These are phyloP conservation scores for Argya squamiceps DNA, from an alignment of 2,797 vertebrate genomes.

Conservation along the genomic window DNA sequence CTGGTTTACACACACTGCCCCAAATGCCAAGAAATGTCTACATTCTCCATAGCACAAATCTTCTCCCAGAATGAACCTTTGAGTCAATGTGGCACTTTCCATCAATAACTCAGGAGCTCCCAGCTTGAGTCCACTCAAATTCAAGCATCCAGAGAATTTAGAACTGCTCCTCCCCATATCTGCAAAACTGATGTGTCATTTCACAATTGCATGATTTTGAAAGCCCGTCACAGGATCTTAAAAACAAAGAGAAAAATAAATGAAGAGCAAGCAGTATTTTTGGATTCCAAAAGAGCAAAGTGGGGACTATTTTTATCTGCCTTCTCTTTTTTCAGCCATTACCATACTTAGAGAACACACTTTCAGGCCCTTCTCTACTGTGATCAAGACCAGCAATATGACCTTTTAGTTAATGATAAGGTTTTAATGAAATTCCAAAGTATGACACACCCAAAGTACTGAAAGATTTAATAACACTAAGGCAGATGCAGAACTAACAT, in stretches of 20 bases:
- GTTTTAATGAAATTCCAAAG: conserved; percentile 30
- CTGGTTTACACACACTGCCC: not conserved
- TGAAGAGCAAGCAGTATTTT: not conserved
- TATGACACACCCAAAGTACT: not conserved
- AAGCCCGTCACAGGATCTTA: not conserved
- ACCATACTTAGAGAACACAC: not conserved
- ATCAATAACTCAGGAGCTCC: not conserved
- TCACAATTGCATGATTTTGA: not conserved
- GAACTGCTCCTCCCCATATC: not conserved
- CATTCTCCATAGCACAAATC: not conserved
- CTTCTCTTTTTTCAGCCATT: not conserved
- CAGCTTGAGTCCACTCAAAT: not conserved
- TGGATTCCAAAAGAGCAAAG: not conserved
- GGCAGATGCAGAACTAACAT: conserved; percentile 16
- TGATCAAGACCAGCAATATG: not conserved
- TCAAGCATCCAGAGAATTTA: not conserved
- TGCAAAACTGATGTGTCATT: not conserved
- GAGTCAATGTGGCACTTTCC: not conserved
- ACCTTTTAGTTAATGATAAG: not conserved
- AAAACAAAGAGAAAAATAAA: not conserved
- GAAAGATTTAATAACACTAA: conserved; percentile 18
- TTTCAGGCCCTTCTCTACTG: not conserved
- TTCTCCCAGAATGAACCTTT: not conserved
- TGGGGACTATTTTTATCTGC: not conserved
- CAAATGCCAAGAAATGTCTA: not conserved